Base-by-base conservation (phyloP, 2,113 vertebrate species). In the Mixornis gularis region DNA sequence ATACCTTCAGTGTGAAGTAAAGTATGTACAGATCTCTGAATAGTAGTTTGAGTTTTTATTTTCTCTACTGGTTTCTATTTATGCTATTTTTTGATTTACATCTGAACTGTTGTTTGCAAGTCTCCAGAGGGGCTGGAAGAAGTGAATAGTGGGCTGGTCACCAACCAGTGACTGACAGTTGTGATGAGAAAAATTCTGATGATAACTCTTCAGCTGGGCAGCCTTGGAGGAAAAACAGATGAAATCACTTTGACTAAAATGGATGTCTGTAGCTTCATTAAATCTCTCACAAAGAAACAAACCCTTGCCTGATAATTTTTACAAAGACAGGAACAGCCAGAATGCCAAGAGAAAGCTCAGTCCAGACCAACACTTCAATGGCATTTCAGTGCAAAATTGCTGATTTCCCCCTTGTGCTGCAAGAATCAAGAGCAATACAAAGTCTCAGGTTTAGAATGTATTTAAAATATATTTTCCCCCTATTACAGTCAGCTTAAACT, bases 201-300 rank as follows among this genome's bases (percentile, higher is more conserved):
- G 85, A 72, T 73, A 91, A 69, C n/a, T 93, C 74, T 79, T 94
- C 43, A 73, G 27, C 78, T 93, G 89, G 84, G 84, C 96, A 96
- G 68, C 43, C 78, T 93, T 79, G 74, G 94, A 94, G 91, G 87
- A 95, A 95, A 96, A 96, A 93, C 34, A 76, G 81, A 87, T 95
- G 70, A 96, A 95, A 71, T 94, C 78, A 91, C 59, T 95, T 91
- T 85, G 91, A 91, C 94, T 89, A 87, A 95, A 95, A 93, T 69
- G 71, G 70, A 85, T 59, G 78, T 89, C 91, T 96, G 94, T 70
- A 92, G 89, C 87, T 92, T 85, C 2, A 1, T 87, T 79, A 89
- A 89, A 90, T 84, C 51, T 79, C 66, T 94, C 40, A 66, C 79
- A 87, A 91, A 87, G 91, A 85, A 93, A 71, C 52, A 93, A 92